phyloP scores from a whole-genome alignment of 2,888 invertebrate species.

The Folsomia candida region DNA sequence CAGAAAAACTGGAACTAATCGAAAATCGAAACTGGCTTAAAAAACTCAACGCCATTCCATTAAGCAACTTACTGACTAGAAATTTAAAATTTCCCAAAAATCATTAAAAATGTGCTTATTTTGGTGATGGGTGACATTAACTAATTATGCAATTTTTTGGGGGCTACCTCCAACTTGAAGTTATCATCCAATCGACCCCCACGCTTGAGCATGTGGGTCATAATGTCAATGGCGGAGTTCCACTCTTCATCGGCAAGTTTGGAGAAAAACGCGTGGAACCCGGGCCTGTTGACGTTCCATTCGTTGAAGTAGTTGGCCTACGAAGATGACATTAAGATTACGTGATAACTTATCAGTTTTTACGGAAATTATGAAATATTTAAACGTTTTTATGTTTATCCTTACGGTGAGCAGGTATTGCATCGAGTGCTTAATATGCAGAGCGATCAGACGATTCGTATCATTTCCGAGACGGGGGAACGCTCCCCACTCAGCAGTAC shows the following conservation, averaged over 20 bases:
- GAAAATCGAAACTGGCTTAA: too few species aligned
- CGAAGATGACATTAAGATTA: background rate
- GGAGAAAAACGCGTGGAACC: constrained; percentile 40
- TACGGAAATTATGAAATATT: background rate
- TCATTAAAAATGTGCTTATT: too few species aligned
- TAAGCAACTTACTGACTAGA: background rate
- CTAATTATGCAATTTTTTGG: too few species aligned
- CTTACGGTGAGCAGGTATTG: constrained; percentile 44
- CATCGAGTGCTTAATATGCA: constrained; percentile 39
- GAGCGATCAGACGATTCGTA: constrained; percentile 27
- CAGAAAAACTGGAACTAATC: too few species aligned
- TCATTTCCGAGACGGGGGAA: constrained; percentile 25
- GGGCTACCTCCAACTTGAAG: constrained; percentile 26
- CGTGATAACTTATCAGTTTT: background rate
- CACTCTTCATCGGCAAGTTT: constrained; percentile 45
- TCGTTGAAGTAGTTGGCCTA: constrained; percentile 45
- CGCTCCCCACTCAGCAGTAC: constrained; percentile 38
- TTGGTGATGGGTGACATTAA: background rate
- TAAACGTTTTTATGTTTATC: too few species aligned
- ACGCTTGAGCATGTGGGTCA: constrained; percentile 38
- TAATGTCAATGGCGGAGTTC: constrained; percentile 40
- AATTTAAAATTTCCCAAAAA: background rate
- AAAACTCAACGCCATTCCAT: background rate
- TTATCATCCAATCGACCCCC: constrained; percentile 23
- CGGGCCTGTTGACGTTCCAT: constrained; percentile 42